These are phyloP conservation scores for Apteryx owenii DNA, from an alignment of 2,113 vertebrate genomes.

Conservation along the genomic window DNA sequence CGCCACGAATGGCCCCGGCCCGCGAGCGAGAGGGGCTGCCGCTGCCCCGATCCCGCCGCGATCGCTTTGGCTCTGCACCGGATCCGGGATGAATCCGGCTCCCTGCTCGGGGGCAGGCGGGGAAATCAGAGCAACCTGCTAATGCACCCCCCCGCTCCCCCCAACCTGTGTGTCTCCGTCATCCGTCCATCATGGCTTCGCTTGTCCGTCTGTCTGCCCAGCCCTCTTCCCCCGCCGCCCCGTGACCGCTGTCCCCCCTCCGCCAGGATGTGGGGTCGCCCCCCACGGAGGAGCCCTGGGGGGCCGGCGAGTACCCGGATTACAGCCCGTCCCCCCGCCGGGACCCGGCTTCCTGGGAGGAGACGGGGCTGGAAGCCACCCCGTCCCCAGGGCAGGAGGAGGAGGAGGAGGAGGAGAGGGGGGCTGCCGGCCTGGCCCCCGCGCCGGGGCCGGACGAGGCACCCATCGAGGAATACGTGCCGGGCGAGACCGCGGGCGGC, in stretches of 20 bases:
- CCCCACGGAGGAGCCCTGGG: background rate
- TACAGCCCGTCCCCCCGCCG: background rate
- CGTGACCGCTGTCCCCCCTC: background rate
- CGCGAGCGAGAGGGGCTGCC: background rate
- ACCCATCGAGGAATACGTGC: constrained; percentile 79
- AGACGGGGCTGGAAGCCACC: background rate
- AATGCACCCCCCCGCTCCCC: background rate
- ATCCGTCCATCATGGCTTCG: background rate
- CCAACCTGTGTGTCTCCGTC: constrained; percentile 14
- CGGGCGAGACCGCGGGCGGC: constrained; percentile 58
- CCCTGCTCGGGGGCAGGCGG: too few species aligned
- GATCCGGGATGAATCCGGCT: background rate
- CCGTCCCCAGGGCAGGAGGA: background rate
- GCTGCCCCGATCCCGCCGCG: background rate
- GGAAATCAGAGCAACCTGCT: background rate
- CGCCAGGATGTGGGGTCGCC: background rate
- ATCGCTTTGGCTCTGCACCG: background rate
- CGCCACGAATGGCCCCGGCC: background rate
- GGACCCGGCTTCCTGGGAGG: constrained; percentile 1
- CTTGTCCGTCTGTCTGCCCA: background rate
- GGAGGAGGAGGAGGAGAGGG: background rate
- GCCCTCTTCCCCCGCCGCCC: background rate
- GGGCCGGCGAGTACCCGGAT: background rate
- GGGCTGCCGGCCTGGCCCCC: background rate
- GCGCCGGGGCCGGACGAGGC: constrained; percentile 44